These are phyloP conservation scores for Xenus cinereus DNA, from an alignment of 2,113 vertebrate species.

Conservation along the genomic window DNA sequence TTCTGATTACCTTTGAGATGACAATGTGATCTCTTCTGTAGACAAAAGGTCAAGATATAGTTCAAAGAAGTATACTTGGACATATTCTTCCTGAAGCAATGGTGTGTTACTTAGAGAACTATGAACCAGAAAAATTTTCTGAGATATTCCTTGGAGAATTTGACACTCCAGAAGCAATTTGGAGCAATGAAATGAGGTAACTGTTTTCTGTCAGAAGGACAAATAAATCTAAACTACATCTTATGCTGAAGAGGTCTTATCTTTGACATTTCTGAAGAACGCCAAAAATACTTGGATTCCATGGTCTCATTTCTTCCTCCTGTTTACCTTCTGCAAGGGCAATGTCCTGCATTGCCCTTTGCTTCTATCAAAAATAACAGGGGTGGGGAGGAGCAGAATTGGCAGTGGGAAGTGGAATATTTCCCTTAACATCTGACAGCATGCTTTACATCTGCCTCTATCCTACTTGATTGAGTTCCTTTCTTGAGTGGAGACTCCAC, in stretches of 20 bases:
- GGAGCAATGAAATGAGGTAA: constrained; percentile 99
- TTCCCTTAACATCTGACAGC: neutral
- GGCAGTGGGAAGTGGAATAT: neutral
- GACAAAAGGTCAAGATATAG: constrained; percentile 93
- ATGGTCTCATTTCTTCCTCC: neutral
- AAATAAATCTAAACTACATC: neutral
- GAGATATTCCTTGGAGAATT: constrained; percentile 99
- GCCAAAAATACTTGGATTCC: neutral
- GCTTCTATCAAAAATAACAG: neutral
- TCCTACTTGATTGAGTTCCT: neutral
- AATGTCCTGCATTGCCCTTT: neutral
- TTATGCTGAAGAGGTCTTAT: neutral
- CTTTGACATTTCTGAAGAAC: neutral
- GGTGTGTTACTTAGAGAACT: constrained; percentile 99
- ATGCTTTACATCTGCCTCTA: neutral
- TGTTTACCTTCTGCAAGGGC: neutral
- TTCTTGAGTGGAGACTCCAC: neutral
- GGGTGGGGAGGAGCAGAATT: neutral
- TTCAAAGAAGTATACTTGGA: constrained; percentile 95
- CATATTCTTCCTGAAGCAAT: constrained; percentile 96
- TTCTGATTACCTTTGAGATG: neutral
- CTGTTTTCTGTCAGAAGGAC: neutral
- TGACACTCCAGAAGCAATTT: constrained; percentile 98
- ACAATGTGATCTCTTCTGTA: constrained; percentile 56
- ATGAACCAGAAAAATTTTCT: constrained; percentile 95